Conservation (phyloP, 37 sponge, comb jelly and placozoan species). For the Oscarella lobularis region DNA sequence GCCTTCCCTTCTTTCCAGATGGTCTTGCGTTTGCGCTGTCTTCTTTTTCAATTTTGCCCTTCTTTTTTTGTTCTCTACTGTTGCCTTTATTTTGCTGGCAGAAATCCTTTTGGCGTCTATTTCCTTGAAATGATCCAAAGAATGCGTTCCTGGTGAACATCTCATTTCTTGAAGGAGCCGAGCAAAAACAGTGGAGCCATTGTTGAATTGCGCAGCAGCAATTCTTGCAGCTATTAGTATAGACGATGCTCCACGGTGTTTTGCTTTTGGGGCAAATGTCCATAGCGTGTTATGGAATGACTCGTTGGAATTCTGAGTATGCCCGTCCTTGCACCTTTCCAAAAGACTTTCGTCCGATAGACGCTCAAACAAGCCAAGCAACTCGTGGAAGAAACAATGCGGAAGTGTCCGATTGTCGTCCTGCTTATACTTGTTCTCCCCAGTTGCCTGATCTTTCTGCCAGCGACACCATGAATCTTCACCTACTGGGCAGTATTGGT, state of each 20-base stretch:
- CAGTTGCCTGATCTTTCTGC: not conserved
- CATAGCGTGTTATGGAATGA: not conserved
- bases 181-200: too few species aligned
- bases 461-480: not conserved
- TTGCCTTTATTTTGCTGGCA: too few species aligned
- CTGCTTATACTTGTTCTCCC: too few species aligned
- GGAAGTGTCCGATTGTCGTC: too few species aligned
- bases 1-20: not conserved
- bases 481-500: not conserved
- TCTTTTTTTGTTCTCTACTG: too few species aligned
- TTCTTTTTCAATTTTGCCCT: too few species aligned
- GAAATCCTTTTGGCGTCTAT: too few species aligned
- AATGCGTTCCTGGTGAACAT: too few species aligned
- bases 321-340: not conserved
- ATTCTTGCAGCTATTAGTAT: not conserved
- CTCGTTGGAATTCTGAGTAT: not conserved
- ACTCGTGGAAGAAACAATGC: too few species aligned
- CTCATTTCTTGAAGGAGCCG: too few species aligned
- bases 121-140: too few species aligned
- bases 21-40: too few species aligned
- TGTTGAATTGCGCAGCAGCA: not conserved
- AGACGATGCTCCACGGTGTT: not conserved
- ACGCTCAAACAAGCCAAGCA: conserved; percentile 2
- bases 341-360: not conserved
- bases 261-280: not conserved